Base-by-base conservation (phyloP, 2,888 invertebrate species). In the Podotricha telesiphe region DNA sequence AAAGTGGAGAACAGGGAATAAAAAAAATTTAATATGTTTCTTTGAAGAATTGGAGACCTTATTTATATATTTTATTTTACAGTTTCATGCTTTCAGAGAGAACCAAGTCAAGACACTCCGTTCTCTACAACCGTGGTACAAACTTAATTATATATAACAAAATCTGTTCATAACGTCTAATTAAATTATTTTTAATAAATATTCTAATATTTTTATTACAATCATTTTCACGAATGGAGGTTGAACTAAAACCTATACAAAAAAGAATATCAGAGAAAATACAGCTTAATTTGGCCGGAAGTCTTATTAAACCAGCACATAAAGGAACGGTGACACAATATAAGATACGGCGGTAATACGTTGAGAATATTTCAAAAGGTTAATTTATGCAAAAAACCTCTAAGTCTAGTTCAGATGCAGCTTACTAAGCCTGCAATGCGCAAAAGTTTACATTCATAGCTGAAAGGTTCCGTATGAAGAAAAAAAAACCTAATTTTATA, bases 341-440 rank as follows among this genome's bases (percentile, higher is more conserved):
- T n/a, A 20, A 51, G 51, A 51, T 37, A 63, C 20, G 4, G 20
- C 3, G 17, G 17, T 28, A 45, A 17, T 15, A 48, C 47, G 15
- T 20, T 37, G 19, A 22, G 37, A 45, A 48, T 37, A 50, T 40
- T 40, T 40, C 22, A 48, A 66, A 66, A 59, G 48, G 66, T 59
- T 42, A 66, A 66, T 66, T 58, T 66, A 59, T 42, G 37, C 40
- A 40, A 42, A 51, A 61, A 37, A 48, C 4, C 22, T 22, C 42
- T 59, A 51, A 37, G 19, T 37, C 28, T 61, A 61, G 61, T 47
- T 67, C 20, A 45, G 42, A 47, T 62, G 59, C 59, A 67, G 51
- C 51, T 59, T 51, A 51, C 42, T 37, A 58, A 65, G 47, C 51
- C 67, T 61, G 67, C 67, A 67, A 20, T 67, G 67, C 67, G 67